Percentiles rank a stretch among this genome's conserved stretches.
Evolutionary conservation across 2,113 vertebrate species (phyloP).

Genomic region (Lamprologus tigripictilis): DNA sequence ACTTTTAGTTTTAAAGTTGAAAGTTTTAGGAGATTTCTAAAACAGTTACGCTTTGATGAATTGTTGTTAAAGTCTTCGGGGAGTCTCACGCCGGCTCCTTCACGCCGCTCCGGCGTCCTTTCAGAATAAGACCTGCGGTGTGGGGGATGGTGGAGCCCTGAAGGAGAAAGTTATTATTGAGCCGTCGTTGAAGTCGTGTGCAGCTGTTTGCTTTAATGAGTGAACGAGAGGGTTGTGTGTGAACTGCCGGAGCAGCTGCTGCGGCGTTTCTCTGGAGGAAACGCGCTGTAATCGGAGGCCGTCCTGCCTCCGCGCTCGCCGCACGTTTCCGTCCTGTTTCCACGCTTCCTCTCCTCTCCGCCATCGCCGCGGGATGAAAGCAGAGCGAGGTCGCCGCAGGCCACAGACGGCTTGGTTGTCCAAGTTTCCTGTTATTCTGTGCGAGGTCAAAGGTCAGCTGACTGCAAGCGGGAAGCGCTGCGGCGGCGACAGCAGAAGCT

Average conservation of each 20-base stretch:
- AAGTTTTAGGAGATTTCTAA: neutral
- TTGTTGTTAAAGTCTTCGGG: rapidly evolving
- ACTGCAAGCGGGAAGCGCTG: conserved; percentile 20
- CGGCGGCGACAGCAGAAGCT: rapidly evolving
- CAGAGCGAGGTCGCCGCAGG: neutral
- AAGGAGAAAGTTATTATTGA: neutral
- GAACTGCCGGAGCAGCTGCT: neutral
- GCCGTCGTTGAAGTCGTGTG: neutral
- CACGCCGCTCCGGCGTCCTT: neutral
- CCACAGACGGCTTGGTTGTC: neutral
- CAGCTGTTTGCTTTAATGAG: neutral
- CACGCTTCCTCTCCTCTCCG: neutral
- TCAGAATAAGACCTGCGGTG: rapidly evolving
- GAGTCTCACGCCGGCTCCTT: neutral
- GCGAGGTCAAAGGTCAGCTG: conserved; percentile 42
- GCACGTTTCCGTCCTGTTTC: neutral
- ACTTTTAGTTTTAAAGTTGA: neutral
- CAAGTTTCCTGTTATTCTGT: conserved; percentile 52
- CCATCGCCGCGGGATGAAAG: neutral
- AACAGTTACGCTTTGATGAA: rapidly evolving
- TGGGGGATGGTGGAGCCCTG: neutral
- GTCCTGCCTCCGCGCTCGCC: neutral
- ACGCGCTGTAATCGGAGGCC: neutral
- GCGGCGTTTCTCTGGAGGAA: neutral
- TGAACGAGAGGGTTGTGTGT: neutral